Evolutionary conservation across 1,140 invertebrate species (phyloP).

Genomic region (Ericerus pela): DNA sequence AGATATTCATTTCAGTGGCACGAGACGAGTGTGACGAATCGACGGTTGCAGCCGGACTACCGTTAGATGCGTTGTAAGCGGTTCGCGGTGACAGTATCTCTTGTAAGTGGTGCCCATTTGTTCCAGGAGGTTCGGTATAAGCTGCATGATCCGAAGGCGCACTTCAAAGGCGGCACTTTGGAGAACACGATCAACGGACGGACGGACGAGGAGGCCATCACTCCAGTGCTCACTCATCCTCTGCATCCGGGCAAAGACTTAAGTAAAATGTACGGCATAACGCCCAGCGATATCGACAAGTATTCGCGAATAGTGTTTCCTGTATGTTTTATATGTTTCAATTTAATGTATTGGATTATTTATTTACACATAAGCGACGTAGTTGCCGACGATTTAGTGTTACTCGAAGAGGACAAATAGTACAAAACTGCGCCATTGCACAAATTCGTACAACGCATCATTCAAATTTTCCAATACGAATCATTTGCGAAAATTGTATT

Average conservation of each 20-base stretch:
- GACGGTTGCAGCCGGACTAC: too few relatives aligned
- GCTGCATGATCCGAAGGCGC: conserved; percentile 80
- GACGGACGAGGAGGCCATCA: conserved; percentile 43
- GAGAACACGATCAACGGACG: conserved; percentile 80
- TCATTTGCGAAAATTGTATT: neutral
- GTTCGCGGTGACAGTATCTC: conserved; percentile 36
- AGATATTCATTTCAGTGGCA: too few relatives aligned
- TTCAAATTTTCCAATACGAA: neutral
- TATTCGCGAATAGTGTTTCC: conserved; percentile 91
- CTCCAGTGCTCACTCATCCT: conserved; percentile 53
- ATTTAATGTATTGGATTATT: conserved; percentile 96
- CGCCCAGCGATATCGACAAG: conserved; percentile 91
- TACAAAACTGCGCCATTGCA: neutral
- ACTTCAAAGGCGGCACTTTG: conserved; percentile 74
- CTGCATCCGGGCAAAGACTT: conserved; percentile 58
- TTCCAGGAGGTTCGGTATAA: conserved; percentile 88
- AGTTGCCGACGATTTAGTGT: conserved; percentile 77
- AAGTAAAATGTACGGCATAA: conserved; percentile 53
- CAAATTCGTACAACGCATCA: neutral
- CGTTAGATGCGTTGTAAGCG: too few relatives aligned
- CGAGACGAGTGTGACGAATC: too few relatives aligned
- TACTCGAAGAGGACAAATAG: conserved; percentile 65
- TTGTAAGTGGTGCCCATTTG: conserved; percentile 51
- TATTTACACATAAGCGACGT: conserved; percentile 91
- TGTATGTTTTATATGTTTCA: conserved; percentile 93